Evolutionary conservation across 2,113 vertebrate species (phyloP), one percentile per base, ranked within the genome.

Genomic region (Pterocles burchelli): DNA sequence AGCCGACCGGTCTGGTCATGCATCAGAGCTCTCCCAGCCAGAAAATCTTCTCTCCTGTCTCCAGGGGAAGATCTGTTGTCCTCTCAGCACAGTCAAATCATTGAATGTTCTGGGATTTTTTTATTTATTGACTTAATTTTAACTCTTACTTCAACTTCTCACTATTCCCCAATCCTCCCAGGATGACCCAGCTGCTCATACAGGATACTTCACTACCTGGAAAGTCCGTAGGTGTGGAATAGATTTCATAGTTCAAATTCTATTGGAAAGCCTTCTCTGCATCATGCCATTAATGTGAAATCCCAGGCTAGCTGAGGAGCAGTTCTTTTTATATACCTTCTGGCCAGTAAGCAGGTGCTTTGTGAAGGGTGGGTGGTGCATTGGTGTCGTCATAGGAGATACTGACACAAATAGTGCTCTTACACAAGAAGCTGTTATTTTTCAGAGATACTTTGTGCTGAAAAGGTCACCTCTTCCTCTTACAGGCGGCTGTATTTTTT

Each of bases 41-140:
- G 91, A 91, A 92, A 95, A 95, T 52, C 85, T 61, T 34, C 22
- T 49, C 73, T 88, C n/a, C 17, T 38, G 17, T 93, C 94, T 94
- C 85, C 78, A 43, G 80, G n/a, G 65, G 38, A 61, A 78, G 71
- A 31, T 57, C 83, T 78, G 67, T 59, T 17, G 3, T 66, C 29
- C 29, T 57, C 70, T 70, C 61, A 77, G 70, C 80, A 31, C 52
- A 48, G 31, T 62, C 73, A 57, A 72, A 77, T 54, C 16, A 6
- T 25, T 71, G 17, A 59, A 34, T 41, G 15, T 41, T 84, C 51
- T 5, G 16, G 12, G 31, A 17, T 1, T 73, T 75, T 77, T 66
- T 72, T 9, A 33, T 89, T 29, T 81, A 58, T 62, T 43, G 18
- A 21, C 88, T 45, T 58, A 34, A 24, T 85, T 93, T 72, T 59